phyloP scores from a whole-genome alignment of 2,888 invertebrate species.

The Endomychus coccineus region DNA sequence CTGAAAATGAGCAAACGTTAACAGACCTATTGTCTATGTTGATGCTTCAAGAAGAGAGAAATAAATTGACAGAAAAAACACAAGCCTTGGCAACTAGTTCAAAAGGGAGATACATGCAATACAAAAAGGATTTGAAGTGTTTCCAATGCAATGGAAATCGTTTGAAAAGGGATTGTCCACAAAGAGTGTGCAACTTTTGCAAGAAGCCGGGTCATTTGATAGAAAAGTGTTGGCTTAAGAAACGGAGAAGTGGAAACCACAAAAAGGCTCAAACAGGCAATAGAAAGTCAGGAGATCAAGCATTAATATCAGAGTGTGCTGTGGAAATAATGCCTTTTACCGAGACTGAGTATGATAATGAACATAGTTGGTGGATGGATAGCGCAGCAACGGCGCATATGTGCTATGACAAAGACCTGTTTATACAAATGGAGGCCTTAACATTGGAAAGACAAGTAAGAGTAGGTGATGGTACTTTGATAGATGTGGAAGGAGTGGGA shows the following conservation, averaged over 20 bases:
- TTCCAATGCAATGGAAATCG: not conserved
- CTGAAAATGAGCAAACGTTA: conserved; percentile 22
- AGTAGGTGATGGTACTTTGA: conserved; percentile 15
- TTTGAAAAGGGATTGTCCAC: not conserved
- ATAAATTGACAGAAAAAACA: conserved; percentile 12
- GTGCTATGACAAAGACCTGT: conserved; percentile 7
- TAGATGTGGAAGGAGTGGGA: conserved; percentile 14
- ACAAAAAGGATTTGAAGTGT: conserved; percentile 5
- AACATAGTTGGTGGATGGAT: conserved; percentile 13
- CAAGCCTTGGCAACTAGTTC: conserved; percentile 12
- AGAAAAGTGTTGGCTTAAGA: conserved; percentile 17
- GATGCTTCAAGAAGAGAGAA: conserved; percentile 19
- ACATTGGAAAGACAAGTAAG: conserved; percentile 10
- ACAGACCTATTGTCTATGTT: conserved; percentile 20
- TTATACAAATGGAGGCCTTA: conserved; percentile 1
- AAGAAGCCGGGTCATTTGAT: conserved; percentile 6
- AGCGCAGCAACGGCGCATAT: conserved; percentile 16
- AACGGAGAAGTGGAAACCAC: conserved; percentile 4
- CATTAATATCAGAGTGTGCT: not conserved
- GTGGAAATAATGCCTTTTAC: conserved; percentile 14
- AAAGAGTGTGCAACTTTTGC: conserved; percentile 7
- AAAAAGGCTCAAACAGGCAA: conserved; percentile 1
- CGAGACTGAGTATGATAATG: not conserved
- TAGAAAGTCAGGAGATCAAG: not conserved
- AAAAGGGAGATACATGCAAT: not conserved